Base-by-base conservation (phyloP, 2,888 invertebrate genomes). In the Ferrisia virgata region DNA sequence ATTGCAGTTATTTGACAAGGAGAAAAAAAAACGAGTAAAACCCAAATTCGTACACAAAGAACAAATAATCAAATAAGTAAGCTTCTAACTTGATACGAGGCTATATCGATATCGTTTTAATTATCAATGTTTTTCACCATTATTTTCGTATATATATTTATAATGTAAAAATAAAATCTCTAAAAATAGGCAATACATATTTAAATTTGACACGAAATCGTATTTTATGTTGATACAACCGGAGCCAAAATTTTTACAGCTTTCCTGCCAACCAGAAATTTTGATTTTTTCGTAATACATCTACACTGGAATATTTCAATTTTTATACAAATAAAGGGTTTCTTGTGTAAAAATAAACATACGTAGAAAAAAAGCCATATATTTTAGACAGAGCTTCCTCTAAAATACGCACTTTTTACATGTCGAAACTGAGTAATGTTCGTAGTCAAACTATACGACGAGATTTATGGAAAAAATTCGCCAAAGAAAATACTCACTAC, bases 381-480 rank as follows among this genome's bases (percentile, higher is more conserved):
- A 64, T 64, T 64, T 64, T 64, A 64, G 64, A 64, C 9, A 28
- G 28, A 28, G 28, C 5, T 64, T 64, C 28, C 64, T 64, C 9
- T 25, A 64, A 28, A 64, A 64, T 28, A 64, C 25, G 28, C 13
- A 64, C 28, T 76, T 36, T 33, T 36, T 76, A 76, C 31, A 76
- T 36, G 72, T 76, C 72, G 72, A 76, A 76, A 76, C 72, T 36
- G 72, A 76, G 36, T 76, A 76, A 76, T 76, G 72, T 36, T 76
- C 72, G 72, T 36, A 76, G 72, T 76, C 33, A 76, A 36, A 36
- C 72, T 76, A 76, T 36, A n/a, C 15, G 72, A 5, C 22, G 31
- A 76, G 72, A 76, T 76, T 76, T 76, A 76, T 76, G 72, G 31
- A 11, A 76, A 76, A 76, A 36, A 36, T 36, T 76, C 72, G 36